Base-by-base conservation (phyloP, 64 coral and sea anemone species). In the Catalaphyllia jardinei region DNA sequence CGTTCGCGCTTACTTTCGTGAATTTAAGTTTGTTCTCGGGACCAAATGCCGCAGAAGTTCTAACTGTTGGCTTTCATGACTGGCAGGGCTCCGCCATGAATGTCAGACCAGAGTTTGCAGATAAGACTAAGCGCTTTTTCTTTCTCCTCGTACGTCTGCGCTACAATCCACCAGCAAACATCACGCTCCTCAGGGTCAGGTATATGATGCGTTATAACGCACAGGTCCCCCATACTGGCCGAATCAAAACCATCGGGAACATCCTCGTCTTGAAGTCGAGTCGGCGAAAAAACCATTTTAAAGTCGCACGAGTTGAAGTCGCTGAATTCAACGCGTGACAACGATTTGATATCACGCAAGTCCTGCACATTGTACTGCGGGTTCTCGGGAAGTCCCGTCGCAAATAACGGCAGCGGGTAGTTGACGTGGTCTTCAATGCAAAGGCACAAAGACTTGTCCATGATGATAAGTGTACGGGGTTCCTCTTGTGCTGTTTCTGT, bases 71-170 rank as follows among this genome's bases (percentile, higher is more conserved):
- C 91, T 50, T 95, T 99, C 91, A 99, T 88, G 38, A 99, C 97
- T 6, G 97, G 97, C 62, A 99, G 86, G 4, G 88, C 94, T 60
- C 90, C 91, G 17, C 97, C 94, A 39, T 78, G 79, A 60, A 93
- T 93, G 31, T 99, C 97, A 28, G 91, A 80, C 97, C 97, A 99
- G 30, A 99, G 55, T 75, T 89, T 95, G 61, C 94, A 95, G 75
- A 99, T 95, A 10, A 99, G 76, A 24, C 79, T 93, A 28, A 99
- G 64, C 12, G 97, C 94, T 25, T 99, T 99, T 54, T 99, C 97
- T 81, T 99, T 99, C 61, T 99, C 97, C 64, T 99, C 94, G 62
- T 99, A 99, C 0, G 93, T 99, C 55, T 92, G 97, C 4, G 97
- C 97, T 49, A 99, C 54, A 78, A 99, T 91, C 24, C 69, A 93